Evolutionary conservation across 2,888 invertebrate species (phyloP).

Genomic region (Smittia aterrima): DNA sequence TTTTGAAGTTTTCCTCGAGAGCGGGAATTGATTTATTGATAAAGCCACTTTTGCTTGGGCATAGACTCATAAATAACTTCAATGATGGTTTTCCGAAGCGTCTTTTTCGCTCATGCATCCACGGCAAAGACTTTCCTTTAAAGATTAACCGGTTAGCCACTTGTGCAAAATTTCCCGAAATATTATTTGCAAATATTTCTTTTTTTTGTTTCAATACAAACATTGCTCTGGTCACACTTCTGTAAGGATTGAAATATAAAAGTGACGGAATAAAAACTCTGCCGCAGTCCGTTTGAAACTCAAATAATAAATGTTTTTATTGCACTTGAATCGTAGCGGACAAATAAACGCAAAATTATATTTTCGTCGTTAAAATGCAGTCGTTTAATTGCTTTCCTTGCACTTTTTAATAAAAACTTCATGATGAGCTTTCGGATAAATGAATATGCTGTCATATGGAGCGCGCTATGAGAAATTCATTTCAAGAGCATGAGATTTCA

Average conservation of each 20-base stretch:
- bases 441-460: too few species aligned
- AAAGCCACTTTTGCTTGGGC: conserved; percentile 35
- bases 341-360: background rate
- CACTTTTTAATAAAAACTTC: background rate
- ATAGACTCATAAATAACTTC: conserved; percentile 26
- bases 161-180: background rate
- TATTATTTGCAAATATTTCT: too few species aligned
- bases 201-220: too few species aligned
- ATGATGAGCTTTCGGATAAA: background rate
- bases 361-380: background rate
- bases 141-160: too few species aligned
- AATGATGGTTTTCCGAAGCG: conserved; percentile 23
- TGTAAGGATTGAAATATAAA: too few species aligned
- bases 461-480: too few species aligned
- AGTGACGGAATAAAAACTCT: too few species aligned
- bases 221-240: too few species aligned
- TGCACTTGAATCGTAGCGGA: too few species aligned
- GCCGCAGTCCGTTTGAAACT: too few species aligned
- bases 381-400: background rate
- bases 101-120: background rate
- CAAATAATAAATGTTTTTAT: too few species aligned
- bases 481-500: too few species aligned
- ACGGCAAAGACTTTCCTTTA: background rate
- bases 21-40: conserved; percentile 31
- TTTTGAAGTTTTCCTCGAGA: conserved; percentile 7